Percentiles rank a stretch among this genome's conserved stretches.
These are phyloP conservation scores for Bostrychus sinensis DNA, from an alignment of 2,113 vertebrate genomes.

Conservation along the genomic window DNA sequence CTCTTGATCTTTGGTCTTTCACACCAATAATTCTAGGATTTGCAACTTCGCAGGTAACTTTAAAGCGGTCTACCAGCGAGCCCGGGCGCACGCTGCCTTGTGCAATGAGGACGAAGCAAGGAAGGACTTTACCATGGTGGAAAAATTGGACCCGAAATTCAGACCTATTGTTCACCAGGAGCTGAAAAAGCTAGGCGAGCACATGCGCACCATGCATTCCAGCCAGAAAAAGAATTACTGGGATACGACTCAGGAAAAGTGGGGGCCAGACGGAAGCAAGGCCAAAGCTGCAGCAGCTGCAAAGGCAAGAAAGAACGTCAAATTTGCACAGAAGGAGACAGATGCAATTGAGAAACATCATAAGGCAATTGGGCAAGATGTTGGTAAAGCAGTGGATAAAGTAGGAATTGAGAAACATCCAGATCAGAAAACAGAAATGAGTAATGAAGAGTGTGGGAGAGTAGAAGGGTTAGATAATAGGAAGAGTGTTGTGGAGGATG, in stretches of 20 bases:
- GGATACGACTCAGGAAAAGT: constrained; percentile 67
- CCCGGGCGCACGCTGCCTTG: constrained; percentile 79
- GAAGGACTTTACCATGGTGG: constrained; percentile 73
- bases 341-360: constrained; percentile 11
- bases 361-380: constrained; percentile 19
- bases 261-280: constrained; percentile 58
- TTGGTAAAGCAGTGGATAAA: constrained; percentile 10
- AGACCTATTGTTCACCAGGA: constrained; percentile 76
- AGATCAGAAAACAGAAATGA: constrained; percentile 37
- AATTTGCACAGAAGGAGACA: constrained; percentile 31
- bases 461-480: constrained; percentile 49
- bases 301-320: constrained; percentile 22
- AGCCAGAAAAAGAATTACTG: constrained; percentile 82
- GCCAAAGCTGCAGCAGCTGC: constrained; percentile 9
- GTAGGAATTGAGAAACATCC: constrained; percentile 28
- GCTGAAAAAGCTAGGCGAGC: constrained; percentile 79
- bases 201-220: constrained; percentile 70
- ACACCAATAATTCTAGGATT: constrained; percentile 6
- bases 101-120: constrained; percentile 78
- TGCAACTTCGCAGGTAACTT: constrained; percentile 75
- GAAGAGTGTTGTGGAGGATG: constrained; percentile 14
- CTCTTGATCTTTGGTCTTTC: not conserved
- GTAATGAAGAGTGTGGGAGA: constrained; percentile 38
- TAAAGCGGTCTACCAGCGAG: constrained; percentile 85
- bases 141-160: constrained; percentile 79